phyloP scores from a whole-genome alignment of 2,797 vertebrate genomes.

The Clarias pachynema region DNA sequence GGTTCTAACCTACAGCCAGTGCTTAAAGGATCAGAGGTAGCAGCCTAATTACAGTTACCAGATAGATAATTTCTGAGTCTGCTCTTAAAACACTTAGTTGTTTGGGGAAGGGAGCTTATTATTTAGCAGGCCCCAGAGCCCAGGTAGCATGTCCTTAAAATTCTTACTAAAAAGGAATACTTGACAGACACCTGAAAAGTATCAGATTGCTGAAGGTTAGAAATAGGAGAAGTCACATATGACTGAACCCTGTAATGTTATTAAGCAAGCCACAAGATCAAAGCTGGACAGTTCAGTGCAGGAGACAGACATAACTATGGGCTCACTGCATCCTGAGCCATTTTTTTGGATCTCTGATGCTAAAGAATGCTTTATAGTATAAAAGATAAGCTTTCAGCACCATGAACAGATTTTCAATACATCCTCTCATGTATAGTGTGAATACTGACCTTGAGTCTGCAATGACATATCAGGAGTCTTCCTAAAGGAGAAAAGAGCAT shows the following conservation, averaged over 20 bases:
- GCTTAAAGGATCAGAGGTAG: slow-evolving; percentile 17
- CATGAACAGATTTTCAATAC: slow-evolving; percentile 31
- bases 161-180: slow-evolving; percentile 40
- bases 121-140: slow-evolving; percentile 18
- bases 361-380: slow-evolving; percentile 59
- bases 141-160: slow-evolving; percentile 24
- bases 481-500: slow-evolving; percentile 30
- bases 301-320: slow-evolving; percentile 45
- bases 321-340: slow-evolving; percentile 45
- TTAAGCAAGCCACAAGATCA: slow-evolving; percentile 61
- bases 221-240: slow-evolving; percentile 64
- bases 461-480: not conserved
- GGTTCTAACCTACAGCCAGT: not conserved
- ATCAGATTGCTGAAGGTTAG: slow-evolving; percentile 60
- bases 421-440: slow-evolving; percentile 32
- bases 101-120: slow-evolving; percentile 10
- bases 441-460: slow-evolving; percentile 16
- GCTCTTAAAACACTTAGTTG: slow-evolving; percentile 28
- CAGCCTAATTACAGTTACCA: slow-evolving; percentile 23
- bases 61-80: slow-evolving; percentile 23
- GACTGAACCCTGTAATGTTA: slow-evolving; percentile 62
- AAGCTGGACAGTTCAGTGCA: slow-evolving; percentile 55
- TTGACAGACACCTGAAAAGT: slow-evolving; percentile 60
- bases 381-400: slow-evolving; percentile 56
- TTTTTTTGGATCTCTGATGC: slow-evolving; percentile 40